Evolutionary conservation across 2,797 vertebrate species (phyloP).

Genomic region (Phrynocephalus forsythii): DNA sequence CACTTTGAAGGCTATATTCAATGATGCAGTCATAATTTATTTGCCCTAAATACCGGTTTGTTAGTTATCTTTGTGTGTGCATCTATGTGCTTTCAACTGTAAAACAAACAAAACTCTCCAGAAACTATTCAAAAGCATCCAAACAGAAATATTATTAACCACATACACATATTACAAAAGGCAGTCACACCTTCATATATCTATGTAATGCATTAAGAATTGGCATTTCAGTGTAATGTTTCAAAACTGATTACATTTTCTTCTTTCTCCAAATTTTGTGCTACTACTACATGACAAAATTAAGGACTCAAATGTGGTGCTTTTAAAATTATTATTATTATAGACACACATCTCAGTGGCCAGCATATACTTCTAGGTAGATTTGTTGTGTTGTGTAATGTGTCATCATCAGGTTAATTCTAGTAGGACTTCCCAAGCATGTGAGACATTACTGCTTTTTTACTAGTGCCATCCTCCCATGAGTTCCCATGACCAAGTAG

Average conservation of each 20-base stretch:
- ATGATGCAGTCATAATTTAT: not conserved
- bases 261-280: not conserved
- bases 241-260: not conserved
- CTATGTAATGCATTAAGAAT: not conserved
- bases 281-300: not conserved
- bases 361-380: not conserved
- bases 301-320: too few relatives aligned
- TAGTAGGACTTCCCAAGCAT: too few relatives aligned
- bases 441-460: too few relatives aligned
- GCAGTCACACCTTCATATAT: not conserved
- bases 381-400: not conserved
- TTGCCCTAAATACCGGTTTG: constrained; percentile 21
- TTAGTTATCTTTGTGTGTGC: not conserved
- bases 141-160: not conserved
- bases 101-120: not conserved
- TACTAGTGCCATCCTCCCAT: too few relatives aligned
- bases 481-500: too few relatives aligned
- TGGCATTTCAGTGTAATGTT: not conserved
- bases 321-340: too few relatives aligned
- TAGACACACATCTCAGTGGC: too few relatives aligned
- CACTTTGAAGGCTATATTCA: constrained; percentile 37
- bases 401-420: too few relatives aligned
- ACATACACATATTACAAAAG: not conserved
- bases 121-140: not conserved
- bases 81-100: not conserved